A percentile compares a stretch with the other conserved stretches of the same genome.
These are phyloP conservation scores for Tetranychus piercei DNA, from an alignment of 2,888 invertebrate genomes.

Conservation along the genomic window DNA sequence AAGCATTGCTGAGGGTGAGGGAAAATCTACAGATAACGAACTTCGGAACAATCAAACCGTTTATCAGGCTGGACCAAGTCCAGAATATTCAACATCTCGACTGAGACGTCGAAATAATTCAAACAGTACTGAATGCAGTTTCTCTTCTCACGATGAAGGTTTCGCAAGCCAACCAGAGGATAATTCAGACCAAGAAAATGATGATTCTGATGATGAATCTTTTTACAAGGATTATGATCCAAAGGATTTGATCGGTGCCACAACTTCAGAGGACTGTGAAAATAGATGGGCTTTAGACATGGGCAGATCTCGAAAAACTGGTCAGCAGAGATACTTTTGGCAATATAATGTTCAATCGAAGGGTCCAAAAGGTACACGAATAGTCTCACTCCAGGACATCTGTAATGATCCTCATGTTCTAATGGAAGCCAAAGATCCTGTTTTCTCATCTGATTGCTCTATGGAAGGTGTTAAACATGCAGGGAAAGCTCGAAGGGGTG, in stretches of 20 bases:
- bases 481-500: conserved; percentile 81
- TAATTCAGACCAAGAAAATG: conserved; percentile 40
- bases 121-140: conserved; percentile 21
- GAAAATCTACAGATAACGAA: neutral
- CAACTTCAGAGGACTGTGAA: conserved; percentile 24
- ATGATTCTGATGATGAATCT: conserved; percentile 22
- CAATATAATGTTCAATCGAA: conserved; percentile 97
- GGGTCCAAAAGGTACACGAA: conserved; percentile 73
- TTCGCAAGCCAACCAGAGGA: conserved; percentile 49
- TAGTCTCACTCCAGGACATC: conserved; percentile 38
- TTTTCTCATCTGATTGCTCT: conserved; percentile 79
- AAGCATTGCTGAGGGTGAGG: neutral
- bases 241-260: conserved; percentile 25
- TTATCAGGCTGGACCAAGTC: neutral
- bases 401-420: conserved; percentile 64
- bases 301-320: conserved; percentile 21
- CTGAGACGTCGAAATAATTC: conserved; percentile 17
- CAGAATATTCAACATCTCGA: neutral
- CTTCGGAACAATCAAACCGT: neutral
- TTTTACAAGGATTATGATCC: conserved; percentile 23
- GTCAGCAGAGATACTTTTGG: conserved; percentile 69
- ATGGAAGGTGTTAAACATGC: conserved; percentile 38
- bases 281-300: conserved; percentile 40
- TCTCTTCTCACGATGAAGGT: conserved; percentile 60
- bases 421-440: conserved; percentile 68